These are phyloP conservation scores for Exocentrus adspersus DNA, from an alignment of 2,888 invertebrate species.

Conservation along the genomic window DNA sequence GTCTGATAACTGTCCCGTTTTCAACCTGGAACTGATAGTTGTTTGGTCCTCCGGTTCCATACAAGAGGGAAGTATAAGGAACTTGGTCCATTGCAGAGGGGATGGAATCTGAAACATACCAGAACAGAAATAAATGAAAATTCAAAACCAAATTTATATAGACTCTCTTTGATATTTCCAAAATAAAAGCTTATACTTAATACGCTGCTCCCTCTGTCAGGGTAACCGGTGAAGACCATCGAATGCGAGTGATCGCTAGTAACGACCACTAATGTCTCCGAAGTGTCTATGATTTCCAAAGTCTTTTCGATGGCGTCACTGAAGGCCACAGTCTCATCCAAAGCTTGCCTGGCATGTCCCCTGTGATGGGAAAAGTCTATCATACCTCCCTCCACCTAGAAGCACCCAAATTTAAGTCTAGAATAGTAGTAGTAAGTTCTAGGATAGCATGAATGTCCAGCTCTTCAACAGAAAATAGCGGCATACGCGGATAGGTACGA, in stretches of 20 bases:
- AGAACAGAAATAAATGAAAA: no score
- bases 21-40: constrained; percentile 69
- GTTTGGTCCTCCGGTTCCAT: constrained; percentile 78
- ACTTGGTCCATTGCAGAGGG: constrained; percentile 70
- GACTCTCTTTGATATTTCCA: no score
- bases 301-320: constrained; percentile 80
- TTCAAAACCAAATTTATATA: no score
- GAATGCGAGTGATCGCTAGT: constrained; percentile 88
- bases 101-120: constrained; percentile 51
- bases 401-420: no score
- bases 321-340: constrained; percentile 82
- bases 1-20: constrained; percentile 63
- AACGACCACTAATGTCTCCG: constrained; percentile 80
- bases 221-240: constrained; percentile 81
- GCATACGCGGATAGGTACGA: no score
- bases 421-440: no score
- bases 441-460: no score
- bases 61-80: constrained; percentile 82
- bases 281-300: constrained; percentile 65
- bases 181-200: constrained; percentile 68
- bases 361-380: constrained; percentile 90
- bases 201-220: constrained; percentile 74
- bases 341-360: constrained; percentile 78
- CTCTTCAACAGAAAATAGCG: no score
- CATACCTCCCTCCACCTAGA: constrained; percentile 83